Conservation (phyloP, 2,113 vertebrate genomes). For the Myxocyprinus asiaticus region DNA sequence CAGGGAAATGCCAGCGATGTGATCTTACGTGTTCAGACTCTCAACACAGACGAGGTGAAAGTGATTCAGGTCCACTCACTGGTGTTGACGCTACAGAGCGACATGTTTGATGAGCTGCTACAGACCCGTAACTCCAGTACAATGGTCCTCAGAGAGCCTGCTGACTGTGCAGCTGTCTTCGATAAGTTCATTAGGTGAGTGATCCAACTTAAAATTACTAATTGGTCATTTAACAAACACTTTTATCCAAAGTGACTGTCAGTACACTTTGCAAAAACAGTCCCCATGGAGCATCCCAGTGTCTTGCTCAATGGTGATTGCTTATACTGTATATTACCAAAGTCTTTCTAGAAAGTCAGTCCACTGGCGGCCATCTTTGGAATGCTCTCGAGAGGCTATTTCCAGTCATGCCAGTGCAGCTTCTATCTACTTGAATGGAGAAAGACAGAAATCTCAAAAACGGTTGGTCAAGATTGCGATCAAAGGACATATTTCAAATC, state of each 20-base stretch:
- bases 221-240: not conserved
- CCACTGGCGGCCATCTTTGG: no score
- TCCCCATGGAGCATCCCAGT: no score
- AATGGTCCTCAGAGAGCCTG: conserved; percentile 69
- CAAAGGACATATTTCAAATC: no score
- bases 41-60: conserved; percentile 77
- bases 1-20: conserved; percentile 79
- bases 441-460: no score
- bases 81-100: conserved; percentile 82
- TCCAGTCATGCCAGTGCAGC: no score
- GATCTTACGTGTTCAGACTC: conserved; percentile 74
- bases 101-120: conserved; percentile 78
- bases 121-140: conserved; percentile 70
- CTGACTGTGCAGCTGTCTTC: conserved; percentile 75
- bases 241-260: not conserved
- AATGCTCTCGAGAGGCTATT: no score
- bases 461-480: no score
- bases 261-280: not conserved
- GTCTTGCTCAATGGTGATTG: no score
- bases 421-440: no score
- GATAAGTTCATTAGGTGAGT: conserved; percentile 83
- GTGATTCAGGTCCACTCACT: conserved; percentile 81
- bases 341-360: no score
- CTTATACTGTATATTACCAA: no score
- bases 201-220: not conserved